Percentiles rank a stretch among this genome's conserved stretches.
These are phyloP conservation scores for Anoura caudifer DNA, from an alignment of 2,113 vertebrate species.

Conservation along the genomic window DNA sequence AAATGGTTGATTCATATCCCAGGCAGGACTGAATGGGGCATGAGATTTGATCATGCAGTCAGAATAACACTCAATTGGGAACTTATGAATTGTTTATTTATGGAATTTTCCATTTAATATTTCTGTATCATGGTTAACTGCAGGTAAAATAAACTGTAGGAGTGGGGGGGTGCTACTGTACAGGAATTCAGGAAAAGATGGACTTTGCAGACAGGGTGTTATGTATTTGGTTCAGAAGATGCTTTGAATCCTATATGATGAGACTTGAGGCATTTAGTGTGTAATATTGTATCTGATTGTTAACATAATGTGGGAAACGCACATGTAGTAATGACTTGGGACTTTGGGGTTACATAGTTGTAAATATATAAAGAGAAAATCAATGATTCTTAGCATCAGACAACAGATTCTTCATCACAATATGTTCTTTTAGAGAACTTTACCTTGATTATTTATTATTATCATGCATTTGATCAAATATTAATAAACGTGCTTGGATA, in stretches of 20 bases:
- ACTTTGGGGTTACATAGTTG: not conserved
- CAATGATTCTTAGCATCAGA: not conserved
- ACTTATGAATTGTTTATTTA: not conserved
- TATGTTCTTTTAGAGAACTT: not conserved
- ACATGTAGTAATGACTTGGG: not conserved
- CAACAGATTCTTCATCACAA: not conserved
- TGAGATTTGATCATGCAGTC: not conserved
- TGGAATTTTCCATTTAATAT: not conserved
- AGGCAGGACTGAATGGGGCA: not conserved
- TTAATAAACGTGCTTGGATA: slow-evolving; percentile 37
- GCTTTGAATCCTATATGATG: not conserved
- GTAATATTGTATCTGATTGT: not conserved
- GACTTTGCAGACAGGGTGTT: not conserved
- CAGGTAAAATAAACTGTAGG: not conserved
- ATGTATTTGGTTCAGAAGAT: not conserved
- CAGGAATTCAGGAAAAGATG: not conserved
- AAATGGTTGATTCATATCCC: not conserved
- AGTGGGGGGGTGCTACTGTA: not conserved
- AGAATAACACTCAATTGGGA: not conserved
- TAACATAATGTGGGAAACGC: not conserved
- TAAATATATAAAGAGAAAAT: not conserved
- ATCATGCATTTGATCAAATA: slow-evolving; percentile 41
- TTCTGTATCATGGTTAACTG: not conserved
- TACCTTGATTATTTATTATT: slow-evolving; percentile 14
- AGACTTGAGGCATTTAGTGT: not conserved